Conservation (phyloP, 2,113 vertebrate genomes). For the Mesitornis unicolor region DNA sequence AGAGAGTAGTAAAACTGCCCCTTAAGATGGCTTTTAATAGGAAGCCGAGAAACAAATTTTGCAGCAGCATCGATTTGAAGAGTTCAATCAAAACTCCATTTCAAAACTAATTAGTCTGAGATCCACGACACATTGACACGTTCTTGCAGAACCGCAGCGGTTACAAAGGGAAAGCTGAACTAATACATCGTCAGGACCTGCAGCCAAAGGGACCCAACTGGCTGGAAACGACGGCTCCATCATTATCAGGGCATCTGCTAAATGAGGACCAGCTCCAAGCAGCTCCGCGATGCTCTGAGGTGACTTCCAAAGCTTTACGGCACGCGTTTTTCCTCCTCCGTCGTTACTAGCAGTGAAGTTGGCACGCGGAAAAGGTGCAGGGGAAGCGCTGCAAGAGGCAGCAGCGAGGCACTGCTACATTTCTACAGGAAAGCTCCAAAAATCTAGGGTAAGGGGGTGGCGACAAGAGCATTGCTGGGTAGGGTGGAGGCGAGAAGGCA, state of each 20-base stretch:
- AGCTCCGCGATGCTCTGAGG: neutral
- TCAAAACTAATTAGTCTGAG: slow-evolving; percentile 99
- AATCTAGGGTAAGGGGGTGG: neutral
- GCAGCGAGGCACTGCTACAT: neutral
- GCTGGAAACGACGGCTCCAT: slow-evolving; percentile 9
- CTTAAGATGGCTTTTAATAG: slow-evolving; percentile 92
- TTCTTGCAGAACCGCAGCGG: slow-evolving; percentile 79
- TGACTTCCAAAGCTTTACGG: neutral
- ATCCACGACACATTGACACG: slow-evolving; percentile 90
- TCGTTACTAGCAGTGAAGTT: neutral
- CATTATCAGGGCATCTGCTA: neutral
- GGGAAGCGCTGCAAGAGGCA: neutral
- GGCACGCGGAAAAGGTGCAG: neutral
- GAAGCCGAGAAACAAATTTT: slow-evolving; percentile 96
- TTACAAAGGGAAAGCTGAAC: slow-evolving; percentile 78
- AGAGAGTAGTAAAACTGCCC: slow-evolving; percentile 88
- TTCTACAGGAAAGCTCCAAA: neutral
- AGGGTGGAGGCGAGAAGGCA: neutral
- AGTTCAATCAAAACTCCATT: slow-evolving; percentile 99
- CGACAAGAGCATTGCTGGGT: neutral
- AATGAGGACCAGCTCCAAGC: neutral
- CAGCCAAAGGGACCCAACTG: slow-evolving; percentile 45
- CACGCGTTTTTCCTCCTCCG: neutral
- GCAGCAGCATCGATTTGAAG: slow-evolving; percentile 97
- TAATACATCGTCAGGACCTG: slow-evolving; percentile 75